These are phyloP conservation scores for Chironomus striatipennis DNA, from an alignment of 1,140 invertebrate genomes.

Conservation along the genomic window DNA sequence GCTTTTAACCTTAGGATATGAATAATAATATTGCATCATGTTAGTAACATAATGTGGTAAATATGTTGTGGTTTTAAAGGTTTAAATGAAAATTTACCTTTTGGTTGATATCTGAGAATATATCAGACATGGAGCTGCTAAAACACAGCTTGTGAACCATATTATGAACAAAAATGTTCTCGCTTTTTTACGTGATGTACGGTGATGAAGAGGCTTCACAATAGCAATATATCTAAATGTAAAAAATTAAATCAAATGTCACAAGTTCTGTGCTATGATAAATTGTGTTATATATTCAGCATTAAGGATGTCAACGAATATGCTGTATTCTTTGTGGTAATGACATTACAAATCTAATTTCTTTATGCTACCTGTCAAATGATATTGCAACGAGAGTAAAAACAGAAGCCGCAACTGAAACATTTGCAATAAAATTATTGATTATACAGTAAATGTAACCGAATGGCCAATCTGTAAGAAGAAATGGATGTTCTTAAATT, in stretches of 20 bases:
- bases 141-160: constrained; percentile 67
- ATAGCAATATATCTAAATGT: constrained; percentile 78
- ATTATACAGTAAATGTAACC: constrained; percentile 75
- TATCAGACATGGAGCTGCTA: constrained; percentile 73
- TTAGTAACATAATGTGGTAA: too few species aligned
- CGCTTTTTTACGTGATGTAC: constrained; percentile 71
- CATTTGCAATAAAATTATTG: constrained; percentile 81
- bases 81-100: constrained; percentile 45
- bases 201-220: constrained; percentile 73
- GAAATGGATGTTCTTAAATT: background rate
- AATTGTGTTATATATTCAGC: too few species aligned
- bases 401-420: constrained; percentile 82
- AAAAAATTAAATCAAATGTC: constrained; percentile 22
- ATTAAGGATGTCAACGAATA: too few species aligned
- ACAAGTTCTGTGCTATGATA: too few species aligned
- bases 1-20: too few species aligned
- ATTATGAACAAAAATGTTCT: constrained; percentile 67
- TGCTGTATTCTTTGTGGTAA: too few species aligned
- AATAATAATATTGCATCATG: too few species aligned
- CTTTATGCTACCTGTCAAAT: constrained; percentile 60
- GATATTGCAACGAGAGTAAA: constrained; percentile 80
- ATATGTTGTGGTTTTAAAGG: too few species aligned
- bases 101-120: constrained; percentile 69
- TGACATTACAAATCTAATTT: too few species aligned
- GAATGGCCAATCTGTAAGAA: constrained; percentile 69